A percentile compares a stretch with the other conserved stretches of the same genome.
phyloP scores from a whole-genome alignment of 1,140 invertebrate genomes.

The Mactra quadrangularis region DNA sequence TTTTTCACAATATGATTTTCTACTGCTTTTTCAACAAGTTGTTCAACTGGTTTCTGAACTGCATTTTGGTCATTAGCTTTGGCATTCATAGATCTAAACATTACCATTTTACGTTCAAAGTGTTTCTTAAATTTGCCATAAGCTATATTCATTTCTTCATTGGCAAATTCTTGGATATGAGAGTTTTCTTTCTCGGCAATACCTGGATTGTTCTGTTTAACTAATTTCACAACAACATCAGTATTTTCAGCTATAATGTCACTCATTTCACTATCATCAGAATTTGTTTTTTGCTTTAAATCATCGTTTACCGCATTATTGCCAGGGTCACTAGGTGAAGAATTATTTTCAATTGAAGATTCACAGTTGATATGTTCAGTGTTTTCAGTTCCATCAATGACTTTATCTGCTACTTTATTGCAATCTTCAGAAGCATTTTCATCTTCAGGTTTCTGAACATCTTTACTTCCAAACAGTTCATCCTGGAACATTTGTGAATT shows the following conservation, averaged over 20 bases:
- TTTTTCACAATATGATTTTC: no score
- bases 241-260: not conserved
- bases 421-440: slow-evolving; percentile 18
- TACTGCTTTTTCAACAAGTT: no score
- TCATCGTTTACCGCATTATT: not conserved
- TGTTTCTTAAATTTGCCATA: slow-evolving; percentile 31
- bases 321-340: not conserved
- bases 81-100: not conserved
- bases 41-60: not conserved
- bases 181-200: not conserved
- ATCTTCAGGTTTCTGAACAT: slow-evolving; percentile 8
- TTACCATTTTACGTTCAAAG: not conserved
- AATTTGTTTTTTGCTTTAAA: not conserved
- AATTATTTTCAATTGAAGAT: no score
- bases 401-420: slow-evolving; percentile 6
- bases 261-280: not conserved
- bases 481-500: slow-evolving; percentile 54
- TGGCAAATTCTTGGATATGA: not conserved
- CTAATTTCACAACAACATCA: not conserved
- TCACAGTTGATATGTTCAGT: slow-evolving; percentile 2
- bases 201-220: not conserved
- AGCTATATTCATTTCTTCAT: not conserved
- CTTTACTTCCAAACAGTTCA: slow-evolving; percentile 28
- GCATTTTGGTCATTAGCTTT: not conserved
- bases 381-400: not conserved